Percentiles rank a stretch among this genome's conserved stretches.
Evolutionary conservation across 2,888 invertebrate genomes (phyloP).

Genomic region (Balanococcus diminutus): DNA sequence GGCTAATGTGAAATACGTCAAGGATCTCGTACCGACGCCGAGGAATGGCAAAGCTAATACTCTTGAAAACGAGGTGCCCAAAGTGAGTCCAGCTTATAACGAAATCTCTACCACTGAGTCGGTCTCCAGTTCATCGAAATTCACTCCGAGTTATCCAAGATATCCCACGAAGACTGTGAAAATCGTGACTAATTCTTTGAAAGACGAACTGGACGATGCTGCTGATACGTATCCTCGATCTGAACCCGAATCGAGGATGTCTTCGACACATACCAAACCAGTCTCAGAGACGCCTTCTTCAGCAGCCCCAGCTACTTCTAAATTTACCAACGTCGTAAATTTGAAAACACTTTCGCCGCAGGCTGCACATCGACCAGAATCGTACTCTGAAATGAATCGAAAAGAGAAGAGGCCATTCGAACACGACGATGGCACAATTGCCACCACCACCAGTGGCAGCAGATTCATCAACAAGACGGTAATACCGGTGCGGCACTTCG

Average conservation of each 20-base stretch:
- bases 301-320: not conserved
- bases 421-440: not conserved
- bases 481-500: conserved; percentile 36
- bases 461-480: not conserved
- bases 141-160: not conserved
- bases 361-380: not conserved
- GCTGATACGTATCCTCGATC: not conserved
- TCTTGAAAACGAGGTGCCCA: not conserved
- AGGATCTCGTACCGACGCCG: not conserved
- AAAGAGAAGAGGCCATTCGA: not conserved
- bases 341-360: not conserved
- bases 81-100: conserved; percentile 26
- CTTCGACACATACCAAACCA: not conserved
- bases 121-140: not conserved
- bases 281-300: not conserved
- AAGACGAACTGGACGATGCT: conserved; percentile 4
- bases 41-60: not conserved
- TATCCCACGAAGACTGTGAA: conserved; percentile 31
- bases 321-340: not conserved
- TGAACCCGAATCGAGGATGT: not conserved
- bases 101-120: conserved; percentile 47
- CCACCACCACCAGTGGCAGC: not conserved
- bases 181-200: conserved; percentile 31
- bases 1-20: conserved; percentile 28
- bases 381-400: not conserved